Conservation (phyloP, 2,888 invertebrate species). For the Eupithecia inturbata region DNA sequence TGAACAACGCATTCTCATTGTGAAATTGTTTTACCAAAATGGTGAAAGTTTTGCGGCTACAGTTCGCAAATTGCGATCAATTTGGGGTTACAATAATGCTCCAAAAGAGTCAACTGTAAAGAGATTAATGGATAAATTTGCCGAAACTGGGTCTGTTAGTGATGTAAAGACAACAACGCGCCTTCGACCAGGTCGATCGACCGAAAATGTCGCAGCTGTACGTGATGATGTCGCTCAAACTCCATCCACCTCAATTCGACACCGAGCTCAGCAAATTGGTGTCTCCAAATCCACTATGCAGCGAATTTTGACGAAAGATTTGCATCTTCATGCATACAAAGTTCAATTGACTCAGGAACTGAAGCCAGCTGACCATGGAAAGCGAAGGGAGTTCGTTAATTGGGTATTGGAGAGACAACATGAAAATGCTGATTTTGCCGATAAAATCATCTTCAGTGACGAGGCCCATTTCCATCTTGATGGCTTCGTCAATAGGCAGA, state of each 20-base stretch:
- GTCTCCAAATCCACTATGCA: conserved; percentile 1
- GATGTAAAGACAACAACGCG: conserved; percentile 22
- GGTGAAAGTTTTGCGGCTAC: conserved; percentile 22
- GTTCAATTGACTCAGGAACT: too few relatives aligned
- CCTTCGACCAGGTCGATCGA: conserved; percentile 14
- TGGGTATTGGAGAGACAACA: conserved; percentile 22
- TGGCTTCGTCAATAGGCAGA: conserved; percentile 14
- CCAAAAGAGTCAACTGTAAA: conserved; percentile 20
- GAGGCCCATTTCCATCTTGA: too few relatives aligned
- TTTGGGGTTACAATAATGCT: conserved; percentile 19
- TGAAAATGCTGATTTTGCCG: conserved; percentile 12
- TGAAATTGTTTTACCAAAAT: conserved; percentile 21
- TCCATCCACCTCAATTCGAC: conserved; percentile 14
- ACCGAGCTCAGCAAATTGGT: conserved; percentile 14
- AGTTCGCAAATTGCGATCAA: conserved; percentile 19
- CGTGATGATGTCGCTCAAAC: conserved; percentile 14
- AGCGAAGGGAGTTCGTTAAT: conserved; percentile 16
- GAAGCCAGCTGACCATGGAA: conserved; percentile 10
- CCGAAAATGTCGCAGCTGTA: conserved; percentile 20
- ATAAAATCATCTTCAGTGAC: too few relatives aligned
- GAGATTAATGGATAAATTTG: conserved; percentile 21
- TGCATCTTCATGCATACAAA: background rate
- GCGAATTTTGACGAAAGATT: background rate
- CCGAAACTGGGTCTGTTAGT: conserved; percentile 20
- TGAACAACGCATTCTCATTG: conserved; percentile 19